These are phyloP conservation scores for Tor tambroides DNA, from an alignment of 2,113 vertebrate genomes.

Conservation along the genomic window DNA sequence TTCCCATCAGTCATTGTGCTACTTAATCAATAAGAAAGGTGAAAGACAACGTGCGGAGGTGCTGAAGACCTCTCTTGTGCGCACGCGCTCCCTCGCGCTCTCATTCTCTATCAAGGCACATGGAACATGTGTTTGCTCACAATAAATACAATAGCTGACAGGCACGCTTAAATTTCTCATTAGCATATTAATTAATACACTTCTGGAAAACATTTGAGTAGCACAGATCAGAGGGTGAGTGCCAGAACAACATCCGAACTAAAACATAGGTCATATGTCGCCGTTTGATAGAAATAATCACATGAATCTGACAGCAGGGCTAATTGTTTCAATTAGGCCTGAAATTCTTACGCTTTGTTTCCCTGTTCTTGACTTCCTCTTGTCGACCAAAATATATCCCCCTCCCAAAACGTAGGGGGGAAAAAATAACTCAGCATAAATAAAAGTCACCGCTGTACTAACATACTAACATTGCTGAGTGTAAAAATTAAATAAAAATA, in stretches of 20 bases:
- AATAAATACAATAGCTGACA: constrained; percentile 9
- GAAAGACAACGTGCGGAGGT: background rate
- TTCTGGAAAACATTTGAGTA: background rate
- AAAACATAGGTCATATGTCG: background rate
- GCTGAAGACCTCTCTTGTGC: background rate
- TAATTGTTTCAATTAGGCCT: background rate
- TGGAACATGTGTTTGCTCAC: constrained; percentile 23
- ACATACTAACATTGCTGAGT: too few relatives aligned
- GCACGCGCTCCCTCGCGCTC: background rate
- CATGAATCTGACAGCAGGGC: background rate
- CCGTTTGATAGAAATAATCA: background rate
- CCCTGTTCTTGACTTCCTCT: background rate
- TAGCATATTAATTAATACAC: constrained; percentile 29
- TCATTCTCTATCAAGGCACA: background rate
- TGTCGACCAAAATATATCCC: background rate
- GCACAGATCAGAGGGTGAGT: background rate
- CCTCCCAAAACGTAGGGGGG: background rate
- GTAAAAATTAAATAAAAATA: too few relatives aligned
- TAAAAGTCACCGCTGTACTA: background rate
- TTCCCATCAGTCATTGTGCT: constrained; percentile 51
- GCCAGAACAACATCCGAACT: background rate
- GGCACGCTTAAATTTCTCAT: constrained; percentile 14
- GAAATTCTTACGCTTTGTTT: background rate
- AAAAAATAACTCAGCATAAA: background rate
- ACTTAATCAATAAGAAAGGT: constrained; percentile 22